Percentiles rank a stretch among this genome's conserved stretches.
Evolutionary conservation across 2,113 vertebrate genomes (phyloP).

Genomic region (Vombatus ursinus): DNA sequence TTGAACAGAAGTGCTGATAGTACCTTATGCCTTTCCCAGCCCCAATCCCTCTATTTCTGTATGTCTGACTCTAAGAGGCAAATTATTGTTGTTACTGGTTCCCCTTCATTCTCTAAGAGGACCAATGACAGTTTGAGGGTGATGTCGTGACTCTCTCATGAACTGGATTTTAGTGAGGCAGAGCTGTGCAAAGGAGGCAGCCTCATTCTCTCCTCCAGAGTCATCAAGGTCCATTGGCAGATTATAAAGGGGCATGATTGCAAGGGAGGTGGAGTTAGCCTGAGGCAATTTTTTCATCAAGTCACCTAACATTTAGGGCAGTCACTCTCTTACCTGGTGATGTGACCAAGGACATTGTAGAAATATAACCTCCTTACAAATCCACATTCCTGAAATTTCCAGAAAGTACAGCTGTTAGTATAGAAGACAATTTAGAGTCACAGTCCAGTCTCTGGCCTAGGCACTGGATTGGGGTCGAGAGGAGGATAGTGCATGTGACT

Average conservation of each 20-base stretch:
- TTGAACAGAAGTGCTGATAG: background rate
- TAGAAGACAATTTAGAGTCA: background rate
- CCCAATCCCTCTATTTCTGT: background rate
- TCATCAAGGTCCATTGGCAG: no score
- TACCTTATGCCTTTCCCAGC: background rate
- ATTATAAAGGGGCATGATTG: background rate
- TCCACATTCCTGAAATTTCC: background rate
- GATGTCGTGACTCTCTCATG: no score
- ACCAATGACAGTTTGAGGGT: no score
- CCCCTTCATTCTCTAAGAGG: no score
- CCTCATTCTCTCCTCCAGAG: no score
- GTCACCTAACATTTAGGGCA: background rate
- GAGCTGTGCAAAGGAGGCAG: no score
- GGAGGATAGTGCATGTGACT: background rate
- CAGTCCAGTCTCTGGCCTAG: background rate
- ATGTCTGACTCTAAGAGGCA: background rate
- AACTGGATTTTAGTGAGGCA: no score
- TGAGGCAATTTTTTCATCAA: background rate
- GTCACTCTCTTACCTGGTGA: background rate
- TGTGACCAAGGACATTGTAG: background rate
- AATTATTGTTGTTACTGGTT: no score
- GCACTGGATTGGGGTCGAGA: background rate
- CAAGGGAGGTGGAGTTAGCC: background rate
- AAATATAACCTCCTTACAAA: background rate
- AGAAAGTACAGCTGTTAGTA: background rate